Percentiles rank a stretch among this genome's conserved stretches.
Conservation (phyloP, 2,113 vertebrate genomes). For the Coptodon bakossiorum region DNA sequence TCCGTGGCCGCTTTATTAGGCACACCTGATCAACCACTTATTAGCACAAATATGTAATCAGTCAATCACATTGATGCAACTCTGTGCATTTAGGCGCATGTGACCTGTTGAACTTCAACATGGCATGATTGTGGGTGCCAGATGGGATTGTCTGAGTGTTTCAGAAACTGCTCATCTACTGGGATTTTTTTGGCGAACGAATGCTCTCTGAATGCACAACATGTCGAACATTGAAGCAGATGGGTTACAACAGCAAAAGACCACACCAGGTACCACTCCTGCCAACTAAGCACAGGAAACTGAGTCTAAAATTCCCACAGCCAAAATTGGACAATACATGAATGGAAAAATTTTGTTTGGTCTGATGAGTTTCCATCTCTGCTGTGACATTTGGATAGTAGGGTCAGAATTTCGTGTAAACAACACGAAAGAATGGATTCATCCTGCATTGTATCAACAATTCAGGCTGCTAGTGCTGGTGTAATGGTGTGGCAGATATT, state of each 20-base stretch:
- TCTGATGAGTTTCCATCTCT: neutral
- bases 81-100: neutral
- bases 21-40: neutral
- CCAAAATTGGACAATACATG: neutral
- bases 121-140: rapidly evolving
- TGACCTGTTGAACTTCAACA: neutral
- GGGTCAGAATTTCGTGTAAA: neutral
- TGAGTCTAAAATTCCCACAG: neutral
- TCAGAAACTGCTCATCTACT: neutral
- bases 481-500: neutral
- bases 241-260: neutral
- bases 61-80: neutral
- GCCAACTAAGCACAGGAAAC: neutral
- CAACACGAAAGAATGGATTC: neutral
- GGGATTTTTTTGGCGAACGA: too few species aligned
- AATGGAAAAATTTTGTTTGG: neutral
- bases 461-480: neutral
- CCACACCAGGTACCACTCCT: neutral
- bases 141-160: neutral
- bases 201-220: neutral
- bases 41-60: neutral
- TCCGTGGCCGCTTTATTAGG: neutral
- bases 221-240: neutral
- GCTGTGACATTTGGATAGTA: neutral
- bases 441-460: neutral